phyloP scores from a whole-genome alignment of 2,888 invertebrate species.

The Caenorhabditis wallacei region DNA sequence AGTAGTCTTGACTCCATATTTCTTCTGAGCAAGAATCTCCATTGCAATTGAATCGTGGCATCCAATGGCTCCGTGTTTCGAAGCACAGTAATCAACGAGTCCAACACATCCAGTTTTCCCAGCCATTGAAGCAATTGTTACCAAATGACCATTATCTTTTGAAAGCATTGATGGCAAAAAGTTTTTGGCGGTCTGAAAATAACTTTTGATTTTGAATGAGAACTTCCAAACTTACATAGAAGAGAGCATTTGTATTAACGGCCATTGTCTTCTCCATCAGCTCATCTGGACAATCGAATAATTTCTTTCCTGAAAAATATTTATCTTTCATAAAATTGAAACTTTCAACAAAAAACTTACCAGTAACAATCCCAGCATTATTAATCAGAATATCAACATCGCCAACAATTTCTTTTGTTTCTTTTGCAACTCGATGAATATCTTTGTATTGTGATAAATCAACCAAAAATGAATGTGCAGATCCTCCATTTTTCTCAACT shows the following conservation, averaged over 20 bases:
- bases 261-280: conserved; percentile 92
- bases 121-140: conserved; percentile 90
- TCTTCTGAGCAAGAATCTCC: conserved; percentile 66
- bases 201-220: neutral
- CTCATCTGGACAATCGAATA: conserved; percentile 91
- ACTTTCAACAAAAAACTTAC: neutral
- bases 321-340: neutral
- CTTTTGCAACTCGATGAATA: conserved; percentile 86
- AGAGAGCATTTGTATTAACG: conserved; percentile 93
- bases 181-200: conserved; percentile 88
- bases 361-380: conserved; percentile 92
- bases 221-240: conserved; percentile 88
- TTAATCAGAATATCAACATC: conserved; percentile 92
- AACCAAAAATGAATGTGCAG: conserved; percentile 89
- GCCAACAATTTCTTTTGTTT: conserved; percentile 87
- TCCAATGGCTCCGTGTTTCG: conserved; percentile 95
- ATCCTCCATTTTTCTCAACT: conserved; percentile 84
- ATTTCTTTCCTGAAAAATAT: conserved; percentile 86
- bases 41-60: conserved; percentile 93
- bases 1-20: conserved; percentile 89
- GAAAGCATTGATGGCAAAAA: conserved; percentile 94
- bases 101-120: conserved; percentile 89
- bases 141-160: conserved; percentile 92
- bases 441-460: conserved; percentile 90
- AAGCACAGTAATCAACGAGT: conserved; percentile 91